phyloP scores from a whole-genome alignment of 2,888 invertebrate species.

The Scaptomyza tumidula region DNA sequence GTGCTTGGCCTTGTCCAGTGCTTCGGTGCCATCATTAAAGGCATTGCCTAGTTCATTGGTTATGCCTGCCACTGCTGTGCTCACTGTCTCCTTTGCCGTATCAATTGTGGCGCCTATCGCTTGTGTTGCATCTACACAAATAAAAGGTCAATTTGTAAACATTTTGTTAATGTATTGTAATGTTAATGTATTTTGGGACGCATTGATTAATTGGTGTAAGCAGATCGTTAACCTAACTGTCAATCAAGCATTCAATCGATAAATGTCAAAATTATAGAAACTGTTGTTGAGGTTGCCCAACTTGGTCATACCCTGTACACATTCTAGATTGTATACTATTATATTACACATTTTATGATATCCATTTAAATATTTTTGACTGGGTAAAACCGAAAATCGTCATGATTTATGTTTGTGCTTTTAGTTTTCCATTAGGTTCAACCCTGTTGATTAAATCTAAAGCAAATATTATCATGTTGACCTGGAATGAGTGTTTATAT shows the following conservation, averaged over 20 bases:
- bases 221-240: constrained; percentile 25
- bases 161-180: neutral
- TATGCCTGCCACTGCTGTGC: constrained; percentile 74
- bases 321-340: neutral
- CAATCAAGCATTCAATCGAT: constrained; percentile 28
- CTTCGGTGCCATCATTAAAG: constrained; percentile 73
- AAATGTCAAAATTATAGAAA: neutral
- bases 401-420: neutral
- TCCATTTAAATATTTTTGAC: too few relatives aligned
- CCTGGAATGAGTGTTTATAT: neutral
- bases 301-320: neutral
- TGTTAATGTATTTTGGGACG: neutral
- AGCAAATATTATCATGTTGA: too few relatives aligned
- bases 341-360: too few relatives aligned
- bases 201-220: constrained; percentile 5
- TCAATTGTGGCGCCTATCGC: constrained; percentile 71
- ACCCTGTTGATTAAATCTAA: too few relatives aligned
- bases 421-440: too few relatives aligned
- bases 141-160: constrained; percentile 4
- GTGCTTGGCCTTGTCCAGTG: constrained; percentile 75
- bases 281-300: neutral
- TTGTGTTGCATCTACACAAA: constrained; percentile 66
- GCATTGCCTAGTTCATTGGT: constrained; percentile 76
- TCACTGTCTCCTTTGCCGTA: constrained; percentile 79
- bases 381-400: too few relatives aligned